Evolutionary conservation across 2,888 invertebrate species (phyloP).

Genomic region (Leucophenga montana): DNA sequence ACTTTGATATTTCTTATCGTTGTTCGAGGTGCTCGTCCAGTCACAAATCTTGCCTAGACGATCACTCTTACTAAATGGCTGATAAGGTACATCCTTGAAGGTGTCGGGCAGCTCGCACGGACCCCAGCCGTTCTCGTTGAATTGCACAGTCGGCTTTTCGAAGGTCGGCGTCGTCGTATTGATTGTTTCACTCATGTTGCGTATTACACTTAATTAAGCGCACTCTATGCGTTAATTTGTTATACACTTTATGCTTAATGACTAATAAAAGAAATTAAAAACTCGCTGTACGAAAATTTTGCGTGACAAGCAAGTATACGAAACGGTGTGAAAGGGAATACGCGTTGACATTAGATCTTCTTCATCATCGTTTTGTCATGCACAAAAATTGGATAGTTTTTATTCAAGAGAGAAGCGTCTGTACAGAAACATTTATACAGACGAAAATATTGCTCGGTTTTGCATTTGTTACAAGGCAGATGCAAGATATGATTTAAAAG

Average conservation of each 20-base stretch:
- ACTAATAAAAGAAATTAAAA: slow-evolving; percentile 1
- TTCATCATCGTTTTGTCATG: no score
- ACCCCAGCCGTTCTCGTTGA: slow-evolving; percentile 89
- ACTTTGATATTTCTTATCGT: slow-evolving; percentile 94
- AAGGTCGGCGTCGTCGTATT: slow-evolving; percentile 65
- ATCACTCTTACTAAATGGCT: slow-evolving; percentile 99
- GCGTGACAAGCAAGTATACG: slow-evolving; percentile 13
- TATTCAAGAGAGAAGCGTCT: no score
- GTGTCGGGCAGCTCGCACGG: slow-evolving; percentile 93
- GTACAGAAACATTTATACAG: no score
- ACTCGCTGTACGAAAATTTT: slow-evolving; percentile 20
- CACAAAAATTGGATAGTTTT: no score
- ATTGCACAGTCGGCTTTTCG: slow-evolving; percentile 71
- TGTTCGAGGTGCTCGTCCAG: slow-evolving; percentile 96
- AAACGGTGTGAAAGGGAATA: slow-evolving; percentile 10
- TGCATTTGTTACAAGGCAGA: no score
- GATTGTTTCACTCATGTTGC: slow-evolving; percentile 64
- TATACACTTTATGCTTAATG: not conserved
- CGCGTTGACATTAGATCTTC: not conserved
- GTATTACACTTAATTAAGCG: not conserved
- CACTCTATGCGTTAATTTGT: not conserved
- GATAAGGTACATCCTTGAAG: slow-evolving; percentile 83
- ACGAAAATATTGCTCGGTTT: no score
- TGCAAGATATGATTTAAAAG: no score
- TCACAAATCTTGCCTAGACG: slow-evolving; percentile 98